These are phyloP conservation scores for Hystrix brachyura DNA, from an alignment of 2,113 vertebrate species.

Conservation along the genomic window DNA sequence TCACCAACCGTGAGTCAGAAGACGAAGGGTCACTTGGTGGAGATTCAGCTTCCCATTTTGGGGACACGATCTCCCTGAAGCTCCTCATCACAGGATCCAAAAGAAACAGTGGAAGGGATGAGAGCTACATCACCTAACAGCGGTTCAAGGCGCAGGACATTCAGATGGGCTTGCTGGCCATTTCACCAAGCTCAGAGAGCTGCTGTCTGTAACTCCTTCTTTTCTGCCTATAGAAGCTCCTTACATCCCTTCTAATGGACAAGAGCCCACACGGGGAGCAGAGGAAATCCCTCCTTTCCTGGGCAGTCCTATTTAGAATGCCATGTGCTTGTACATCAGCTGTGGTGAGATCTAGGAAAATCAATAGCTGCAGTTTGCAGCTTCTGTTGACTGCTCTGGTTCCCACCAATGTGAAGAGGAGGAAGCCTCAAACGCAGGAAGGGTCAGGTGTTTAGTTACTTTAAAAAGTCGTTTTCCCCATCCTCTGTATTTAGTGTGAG, in stretches of 20 bases:
- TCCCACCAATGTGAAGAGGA: neutral
- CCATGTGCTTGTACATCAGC: fast-evolving
- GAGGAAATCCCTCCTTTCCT: neutral
- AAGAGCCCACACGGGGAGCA: fast-evolving
- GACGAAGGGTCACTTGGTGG: neutral
- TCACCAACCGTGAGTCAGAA: neutral
- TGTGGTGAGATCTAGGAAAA: neutral
- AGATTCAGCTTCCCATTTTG: neutral
- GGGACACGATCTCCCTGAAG: neutral
- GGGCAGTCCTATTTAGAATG: neutral
- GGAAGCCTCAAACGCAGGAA: neutral
- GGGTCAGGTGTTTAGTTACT: neutral
- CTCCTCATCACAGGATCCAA: neutral
- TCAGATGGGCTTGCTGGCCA: too few species aligned
- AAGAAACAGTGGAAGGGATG: neutral
- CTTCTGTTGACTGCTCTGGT: too few species aligned
- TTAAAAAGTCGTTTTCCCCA: neutral
- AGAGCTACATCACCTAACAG: neutral
- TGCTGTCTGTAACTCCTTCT: neutral
- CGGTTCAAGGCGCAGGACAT: too few species aligned
- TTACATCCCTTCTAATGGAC: neutral
- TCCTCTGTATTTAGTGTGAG: neutral
- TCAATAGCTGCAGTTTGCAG: neutral
- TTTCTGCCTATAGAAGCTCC: neutral
- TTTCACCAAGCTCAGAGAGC: neutral